Conservation (phyloP, 92 coral and sea anemone species). For the Porites evermanni region DNA sequence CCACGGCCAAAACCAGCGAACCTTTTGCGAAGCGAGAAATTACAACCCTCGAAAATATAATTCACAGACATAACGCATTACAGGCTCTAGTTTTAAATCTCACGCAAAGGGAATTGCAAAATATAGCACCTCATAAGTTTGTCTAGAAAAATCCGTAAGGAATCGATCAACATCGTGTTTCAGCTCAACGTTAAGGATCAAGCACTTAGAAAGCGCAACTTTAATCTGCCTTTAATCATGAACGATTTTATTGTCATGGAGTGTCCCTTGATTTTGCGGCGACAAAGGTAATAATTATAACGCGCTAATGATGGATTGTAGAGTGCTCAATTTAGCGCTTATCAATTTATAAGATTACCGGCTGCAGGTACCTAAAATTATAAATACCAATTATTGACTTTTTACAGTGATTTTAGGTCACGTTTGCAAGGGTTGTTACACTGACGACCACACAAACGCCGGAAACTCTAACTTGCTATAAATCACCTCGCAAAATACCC, state of each 20-base stretch:
- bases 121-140: constrained; percentile 9
- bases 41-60: constrained; percentile 3
- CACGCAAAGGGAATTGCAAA: constrained; percentile 20
- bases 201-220: constrained; percentile 12
- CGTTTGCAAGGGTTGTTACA: constrained; percentile 13
- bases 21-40: background rate
- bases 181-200: background rate
- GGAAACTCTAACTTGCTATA: constrained; percentile 28
- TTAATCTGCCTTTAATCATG: background rate
- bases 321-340: constrained; percentile 1
- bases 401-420: constrained; percentile 11
- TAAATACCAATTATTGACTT: background rate
- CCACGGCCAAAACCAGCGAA: background rate
- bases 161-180: background rate
- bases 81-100: constrained; percentile 24
- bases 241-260: background rate
- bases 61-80: constrained; percentile 21
- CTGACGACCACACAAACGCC: constrained; percentile 4
- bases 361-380: background rate
- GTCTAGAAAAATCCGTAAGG: constrained; percentile 16
- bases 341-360: background rate
- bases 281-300: background rate
- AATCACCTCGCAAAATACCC: constrained; percentile 14
- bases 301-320: constrained; percentile 3
- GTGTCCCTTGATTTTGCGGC: background rate